Evolutionary conservation across 2,797 vertebrate species (phyloP).

Genomic region (Chiroxiphia lanceolata): DNA sequence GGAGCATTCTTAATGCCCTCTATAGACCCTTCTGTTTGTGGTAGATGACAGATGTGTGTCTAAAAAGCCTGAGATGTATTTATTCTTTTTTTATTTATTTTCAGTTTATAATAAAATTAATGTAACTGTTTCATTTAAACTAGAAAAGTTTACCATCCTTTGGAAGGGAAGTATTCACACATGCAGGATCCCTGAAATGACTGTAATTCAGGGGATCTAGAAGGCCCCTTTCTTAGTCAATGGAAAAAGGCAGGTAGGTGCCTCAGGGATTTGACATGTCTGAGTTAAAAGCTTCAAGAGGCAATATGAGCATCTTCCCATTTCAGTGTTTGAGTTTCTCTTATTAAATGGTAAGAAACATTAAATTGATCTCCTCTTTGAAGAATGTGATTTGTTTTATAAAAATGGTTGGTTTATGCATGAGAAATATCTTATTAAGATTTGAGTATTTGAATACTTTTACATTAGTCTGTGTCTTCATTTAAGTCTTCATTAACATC

Average conservation of each 20-base stretch:
- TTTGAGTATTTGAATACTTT: neutral
- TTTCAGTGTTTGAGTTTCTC: neutral
- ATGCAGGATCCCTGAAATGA: neutral
- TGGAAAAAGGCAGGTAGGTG: neutral
- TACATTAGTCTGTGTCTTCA: neutral
- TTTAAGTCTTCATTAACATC: neutral
- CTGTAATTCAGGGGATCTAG: neutral
- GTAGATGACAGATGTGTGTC: neutral
- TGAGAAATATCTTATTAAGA: neutral
- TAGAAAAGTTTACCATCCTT: neutral
- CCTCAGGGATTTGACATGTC: neutral
- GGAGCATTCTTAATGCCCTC: neutral
- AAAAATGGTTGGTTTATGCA: neutral
- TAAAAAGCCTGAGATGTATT: neutral
- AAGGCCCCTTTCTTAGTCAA: neutral
- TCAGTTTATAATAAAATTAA: neutral
- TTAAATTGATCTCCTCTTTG: neutral
- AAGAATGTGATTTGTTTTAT: neutral
- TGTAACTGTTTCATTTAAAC: neutral
- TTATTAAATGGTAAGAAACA: neutral
- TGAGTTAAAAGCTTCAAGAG: neutral
- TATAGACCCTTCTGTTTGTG: neutral
- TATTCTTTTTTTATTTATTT: neutral
- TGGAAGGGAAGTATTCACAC: neutral
- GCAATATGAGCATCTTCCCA: neutral